Evolutionary conservation across 2,113 vertebrate genomes (phyloP), one percentile per base, ranked within the genome.

Genomic region (Amblyornis subalaris): DNA sequence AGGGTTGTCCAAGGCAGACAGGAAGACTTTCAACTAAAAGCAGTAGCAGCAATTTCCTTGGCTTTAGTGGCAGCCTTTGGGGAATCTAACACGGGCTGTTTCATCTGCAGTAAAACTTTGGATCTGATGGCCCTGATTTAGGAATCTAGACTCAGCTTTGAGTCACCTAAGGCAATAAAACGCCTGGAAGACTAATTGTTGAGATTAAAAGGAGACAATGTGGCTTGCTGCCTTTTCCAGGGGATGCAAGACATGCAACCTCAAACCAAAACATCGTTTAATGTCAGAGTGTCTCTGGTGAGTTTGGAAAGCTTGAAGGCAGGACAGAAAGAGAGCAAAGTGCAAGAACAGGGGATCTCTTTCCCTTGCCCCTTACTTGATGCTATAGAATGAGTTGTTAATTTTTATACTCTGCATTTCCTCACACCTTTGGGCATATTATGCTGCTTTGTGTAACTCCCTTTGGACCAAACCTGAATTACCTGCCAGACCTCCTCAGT

Each of bases 171-270:
- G 96, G 96, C 95, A 94, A 61, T 93, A 72, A 91, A 66, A 26
- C 75, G 66, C 83, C 72, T 88, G 92, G 73, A 95, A 90, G 92
- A 91, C 76, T 92, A 86, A 74, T 95, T 95, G 70, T 86, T 95
- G 96, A 94, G 93, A 96, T 97, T 90, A 96, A 94, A 97, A 92
- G 82, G 90, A 90, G 73, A 54, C 38, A 36, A 8, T 22, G 95
- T 85, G 96, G 80, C 82, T 78, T 95, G 57, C 93, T 95, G 95
- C 76, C 89, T 97, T 95, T 97, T 97, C 89, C 94, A 95, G 78
- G 91, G 62, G 83, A 81, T 81, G 88, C 77, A 96, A 95, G 95
- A 65, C 71, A 57, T 53, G 45, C 66, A 96, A 45, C 75, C 91
- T 96, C 95, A 86, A 93, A 93, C 86, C 88, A 88, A 83, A 95